A percentile compares a stretch with the other conserved stretches of the same genome.
Conservation (phyloP, 2,113 vertebrate species). For the Henicopernis longicauda region DNA sequence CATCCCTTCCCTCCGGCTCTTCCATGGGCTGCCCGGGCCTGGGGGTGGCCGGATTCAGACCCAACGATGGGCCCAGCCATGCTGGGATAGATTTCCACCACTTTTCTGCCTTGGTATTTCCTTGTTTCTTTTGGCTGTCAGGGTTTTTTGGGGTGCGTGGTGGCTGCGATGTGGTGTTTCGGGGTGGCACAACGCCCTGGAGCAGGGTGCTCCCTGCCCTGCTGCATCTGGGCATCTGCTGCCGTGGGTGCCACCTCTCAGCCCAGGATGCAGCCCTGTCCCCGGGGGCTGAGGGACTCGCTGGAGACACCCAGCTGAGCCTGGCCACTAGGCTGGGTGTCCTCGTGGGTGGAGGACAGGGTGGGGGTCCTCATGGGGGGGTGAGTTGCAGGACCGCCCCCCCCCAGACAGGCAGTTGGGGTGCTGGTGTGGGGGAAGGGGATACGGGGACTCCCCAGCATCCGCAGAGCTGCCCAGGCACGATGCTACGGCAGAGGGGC, state of each 20-base stretch:
- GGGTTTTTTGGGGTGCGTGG: fast-evolving
- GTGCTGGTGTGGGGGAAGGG: not conserved
- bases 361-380: not conserved
- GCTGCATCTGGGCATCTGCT: not conserved
- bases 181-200: not conserved
- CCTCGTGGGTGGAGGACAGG: not conserved
- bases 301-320: not conserved
- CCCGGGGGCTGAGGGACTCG: fast-evolving
- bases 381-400: not conserved
- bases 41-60: not conserved
- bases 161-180: not conserved
- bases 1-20: not conserved
- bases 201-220: not conserved
- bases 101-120: not conserved
- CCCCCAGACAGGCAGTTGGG: not conserved
- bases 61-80: fast-evolving
- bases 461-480: not conserved
- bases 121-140: not conserved
- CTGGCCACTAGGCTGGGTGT: not conserved
- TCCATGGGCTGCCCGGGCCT: not conserved
- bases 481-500: not conserved
- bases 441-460: not conserved
- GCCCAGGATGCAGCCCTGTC: not conserved
- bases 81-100: not conserved
- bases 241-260: not conserved